A percentile compares a stretch with the other conserved stretches of the same genome.
These are phyloP conservation scores for Volucella bombylans DNA, from an alignment of 2,888 invertebrate species.

Conservation along the genomic window DNA sequence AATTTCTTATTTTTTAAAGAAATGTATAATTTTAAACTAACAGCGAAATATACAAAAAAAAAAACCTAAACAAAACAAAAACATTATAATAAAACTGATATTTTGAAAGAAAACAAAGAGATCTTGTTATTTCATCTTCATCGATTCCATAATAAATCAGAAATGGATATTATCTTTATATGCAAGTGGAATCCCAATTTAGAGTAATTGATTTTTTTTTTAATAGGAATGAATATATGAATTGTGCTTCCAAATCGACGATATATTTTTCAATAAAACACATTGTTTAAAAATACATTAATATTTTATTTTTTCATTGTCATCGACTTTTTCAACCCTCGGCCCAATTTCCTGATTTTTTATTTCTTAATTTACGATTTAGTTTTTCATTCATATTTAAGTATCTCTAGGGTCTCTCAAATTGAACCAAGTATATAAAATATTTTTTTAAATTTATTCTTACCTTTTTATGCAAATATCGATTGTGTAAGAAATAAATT, in stretches of 20 bases:
- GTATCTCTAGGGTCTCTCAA: conserved; percentile 29
- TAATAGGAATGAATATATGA: conserved; percentile 73
- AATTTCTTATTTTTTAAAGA: conserved; percentile 76
- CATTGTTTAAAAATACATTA: conserved; percentile 30
- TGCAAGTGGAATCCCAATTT: conserved; percentile 22
- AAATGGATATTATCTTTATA: conserved; percentile 36
- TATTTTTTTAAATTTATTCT: conserved; percentile 3
- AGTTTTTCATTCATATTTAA: conserved; percentile 38
- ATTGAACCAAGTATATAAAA: conserved; percentile 27
- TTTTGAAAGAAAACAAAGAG: conserved; percentile 73
- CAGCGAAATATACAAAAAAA: conserved; percentile 53
- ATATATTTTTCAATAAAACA: conserved; percentile 25
- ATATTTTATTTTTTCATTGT: conserved; percentile 78
- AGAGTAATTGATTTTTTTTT: conserved; percentile 18
- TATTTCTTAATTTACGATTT: conserved; percentile 57
- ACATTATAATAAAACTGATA: conserved; percentile 73
- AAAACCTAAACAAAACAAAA: conserved; percentile 57
- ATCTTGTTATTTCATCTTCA: conserved; percentile 71
- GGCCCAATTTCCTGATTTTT: conserved; percentile 81
- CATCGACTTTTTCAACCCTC: conserved; percentile 79
- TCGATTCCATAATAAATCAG: conserved; percentile 28
- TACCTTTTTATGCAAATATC: no score
- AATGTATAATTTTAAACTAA: conserved; percentile 67
- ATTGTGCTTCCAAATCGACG: conserved; percentile 81
- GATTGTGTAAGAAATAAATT: no score